Base-by-base conservation (phyloP, 2,888 invertebrate genomes). In the Catocala fraxini region DNA sequence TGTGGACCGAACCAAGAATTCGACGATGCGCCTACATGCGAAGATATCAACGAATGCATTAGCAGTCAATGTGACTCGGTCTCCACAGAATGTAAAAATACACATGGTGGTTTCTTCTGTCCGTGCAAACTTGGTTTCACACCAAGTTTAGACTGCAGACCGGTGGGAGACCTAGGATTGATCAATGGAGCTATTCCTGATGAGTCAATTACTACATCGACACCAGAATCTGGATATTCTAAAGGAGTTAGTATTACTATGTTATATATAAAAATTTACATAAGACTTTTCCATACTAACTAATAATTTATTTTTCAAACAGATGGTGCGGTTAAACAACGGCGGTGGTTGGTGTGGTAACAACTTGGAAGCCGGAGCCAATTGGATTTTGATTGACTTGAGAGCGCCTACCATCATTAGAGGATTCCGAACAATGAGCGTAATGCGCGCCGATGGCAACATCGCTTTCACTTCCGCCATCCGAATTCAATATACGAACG, bases 291-390 rank as follows among this genome's bases (percentile, higher is more conserved):
- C 25, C 15, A 33, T 56, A 33, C 49, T 33, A 15, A 33, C 49
- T 48, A 15, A 13, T 48, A 43, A 42, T 61, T 12, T 56, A 51
- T 59, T 66, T 71, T 72, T 70, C 62, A 82, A 88, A 55, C 81
- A 97, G 97, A 97, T 97, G 95, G 95, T 98, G 51, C 96, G 98
- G 25, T 91, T 98, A 12, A 98, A 97, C 83, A 97, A 96, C 73
- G 96, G 96, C 43, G 96, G 96, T 56, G 98, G 98, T 51, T 98
- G 98, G 98, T 99, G 98, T 87, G 98, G 98, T 9, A 97, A 96
- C 79, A 97, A 96, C 53, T 94, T 97, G 55, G 98, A 98, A 84
- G 97, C 97, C 6, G 98, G 98, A 52, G 96, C 97, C 13, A 98
- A 98, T 85, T 98, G 98, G 98, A 96, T 98, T 56, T 93, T 97